Conservation (phyloP, 2,113 vertebrate genomes). For the Okapia johnstoni region DNA sequence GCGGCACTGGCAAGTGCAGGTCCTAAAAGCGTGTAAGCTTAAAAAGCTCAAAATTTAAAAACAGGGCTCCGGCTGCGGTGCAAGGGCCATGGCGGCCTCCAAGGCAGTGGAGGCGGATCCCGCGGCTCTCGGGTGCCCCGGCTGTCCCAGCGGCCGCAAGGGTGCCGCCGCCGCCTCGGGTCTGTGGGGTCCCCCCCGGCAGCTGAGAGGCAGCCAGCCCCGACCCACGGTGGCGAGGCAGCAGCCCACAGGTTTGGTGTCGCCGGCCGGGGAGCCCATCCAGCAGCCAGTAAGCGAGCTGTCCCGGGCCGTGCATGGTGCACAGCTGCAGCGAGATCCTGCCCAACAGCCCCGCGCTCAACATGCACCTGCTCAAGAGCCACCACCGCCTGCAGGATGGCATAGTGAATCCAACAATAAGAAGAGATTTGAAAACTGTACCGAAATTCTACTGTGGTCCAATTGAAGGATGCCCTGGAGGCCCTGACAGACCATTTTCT, state of each 20-base stretch:
- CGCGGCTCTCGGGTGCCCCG: fast-evolving
- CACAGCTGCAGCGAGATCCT: background rate
- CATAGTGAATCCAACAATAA: slow-evolving; percentile 88
- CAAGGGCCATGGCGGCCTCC: background rate
- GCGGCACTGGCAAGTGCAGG: background rate
- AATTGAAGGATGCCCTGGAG: slow-evolving; percentile 94
- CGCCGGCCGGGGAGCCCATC: background rate
- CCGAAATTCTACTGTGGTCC: slow-evolving; percentile 89
- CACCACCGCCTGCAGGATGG: slow-evolving; percentile 85
- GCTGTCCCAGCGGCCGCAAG: fast-evolving
- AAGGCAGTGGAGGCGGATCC: background rate
- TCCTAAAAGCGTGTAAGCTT: background rate
- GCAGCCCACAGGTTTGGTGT: background rate
- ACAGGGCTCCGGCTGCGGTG: fast-evolving
- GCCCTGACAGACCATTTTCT: slow-evolving; percentile 91
- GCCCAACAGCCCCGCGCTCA: background rate
- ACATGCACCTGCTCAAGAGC: background rate
- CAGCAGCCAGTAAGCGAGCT: background rate
- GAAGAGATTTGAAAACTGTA: slow-evolving; percentile 62
- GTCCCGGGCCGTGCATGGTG: background rate
- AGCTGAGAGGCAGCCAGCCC: background rate
- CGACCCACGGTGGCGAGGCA: background rate
- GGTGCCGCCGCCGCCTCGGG: background rate
- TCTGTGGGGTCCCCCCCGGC: background rate
- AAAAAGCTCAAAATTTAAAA: background rate